phyloP scores from a whole-genome alignment of 2,797 vertebrate genomes.

The Eleutherodactylus coqui region DNA sequence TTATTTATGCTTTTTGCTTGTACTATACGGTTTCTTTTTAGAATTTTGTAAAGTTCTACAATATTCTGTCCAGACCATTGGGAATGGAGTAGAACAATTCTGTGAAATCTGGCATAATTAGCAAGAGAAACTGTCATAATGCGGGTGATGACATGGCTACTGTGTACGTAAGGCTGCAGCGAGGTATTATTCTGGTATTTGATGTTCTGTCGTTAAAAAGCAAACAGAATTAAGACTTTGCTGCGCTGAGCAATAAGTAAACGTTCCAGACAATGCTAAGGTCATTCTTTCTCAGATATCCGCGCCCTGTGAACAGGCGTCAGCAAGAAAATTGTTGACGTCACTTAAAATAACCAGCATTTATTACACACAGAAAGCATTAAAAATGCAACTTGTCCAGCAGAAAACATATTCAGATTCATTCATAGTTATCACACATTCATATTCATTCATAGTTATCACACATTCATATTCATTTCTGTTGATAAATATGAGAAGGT shows the following conservation, averaged over 20 bases:
- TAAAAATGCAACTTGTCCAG: no score
- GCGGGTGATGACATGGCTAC: neutral
- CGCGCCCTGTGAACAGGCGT: neutral
- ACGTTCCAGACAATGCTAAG: neutral
- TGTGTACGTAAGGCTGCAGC: constrained; percentile 9
- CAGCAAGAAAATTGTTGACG: neutral
- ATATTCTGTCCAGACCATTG: neutral
- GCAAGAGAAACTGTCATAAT: neutral
- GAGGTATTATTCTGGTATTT: neutral
- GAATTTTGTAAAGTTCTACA: no score
- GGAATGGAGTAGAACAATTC: neutral
- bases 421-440: no score
- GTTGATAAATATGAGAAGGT: no score
- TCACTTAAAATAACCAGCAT: neutral
- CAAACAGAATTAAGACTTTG: constrained; percentile 7
- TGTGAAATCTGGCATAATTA: neutral
- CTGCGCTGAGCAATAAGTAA: constrained; percentile 19
- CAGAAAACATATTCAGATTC: no score
- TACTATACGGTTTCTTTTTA: no score
- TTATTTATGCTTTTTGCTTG: no score
- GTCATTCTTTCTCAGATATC: neutral
- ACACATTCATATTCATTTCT: no score
- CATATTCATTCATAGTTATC: no score
- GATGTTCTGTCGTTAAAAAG: constrained; percentile 4
- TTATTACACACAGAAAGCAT: neutral